Percentiles rank a stretch among this genome's conserved stretches.
Conservation (phyloP, 2,888 invertebrate species). For the Zhuqinia jingwanae region DNA sequence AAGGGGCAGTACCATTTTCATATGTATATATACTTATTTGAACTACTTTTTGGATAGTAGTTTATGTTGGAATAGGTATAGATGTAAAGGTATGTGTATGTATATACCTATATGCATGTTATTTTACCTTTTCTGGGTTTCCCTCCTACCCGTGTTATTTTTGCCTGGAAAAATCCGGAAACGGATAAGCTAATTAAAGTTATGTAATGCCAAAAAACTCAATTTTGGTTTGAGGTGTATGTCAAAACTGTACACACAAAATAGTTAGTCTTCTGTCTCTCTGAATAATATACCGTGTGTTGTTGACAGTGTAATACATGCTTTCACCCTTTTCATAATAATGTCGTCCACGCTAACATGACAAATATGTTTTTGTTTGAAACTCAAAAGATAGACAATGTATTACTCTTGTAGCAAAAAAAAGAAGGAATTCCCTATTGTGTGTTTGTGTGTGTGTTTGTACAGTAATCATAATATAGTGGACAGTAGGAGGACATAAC, state of each 20-base stretch:
- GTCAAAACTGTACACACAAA: neutral
- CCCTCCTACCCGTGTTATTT: neutral
- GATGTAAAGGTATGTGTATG: neutral
- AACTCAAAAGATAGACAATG: neutral
- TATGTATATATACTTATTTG: neutral
- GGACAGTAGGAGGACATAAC: conserved; percentile 13
- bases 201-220: conserved; percentile 12
- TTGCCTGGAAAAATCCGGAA: conserved; percentile 27
- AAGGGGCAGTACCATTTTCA: neutral
- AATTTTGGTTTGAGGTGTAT: neutral
- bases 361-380: conserved; percentile 28
- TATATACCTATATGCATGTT: conserved; percentile 2
- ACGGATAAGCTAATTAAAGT: conserved; percentile 38
- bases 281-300: too few species aligned
- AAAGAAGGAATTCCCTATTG: neutral
- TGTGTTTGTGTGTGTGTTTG: conserved; percentile 10
- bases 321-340: conserved; percentile 29
- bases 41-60: neutral
- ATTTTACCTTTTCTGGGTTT: neutral
- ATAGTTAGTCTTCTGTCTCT: too few species aligned
- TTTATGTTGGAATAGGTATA: too few species aligned
- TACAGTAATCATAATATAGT: conserved; percentile 32
- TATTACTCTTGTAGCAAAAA: too few species aligned
- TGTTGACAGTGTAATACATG: conserved; percentile 22
- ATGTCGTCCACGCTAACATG: conserved; percentile 37